These are phyloP conservation scores for Trematocara zebra DNA, from an alignment of 2,113 vertebrate genomes.

Conservation along the genomic window DNA sequence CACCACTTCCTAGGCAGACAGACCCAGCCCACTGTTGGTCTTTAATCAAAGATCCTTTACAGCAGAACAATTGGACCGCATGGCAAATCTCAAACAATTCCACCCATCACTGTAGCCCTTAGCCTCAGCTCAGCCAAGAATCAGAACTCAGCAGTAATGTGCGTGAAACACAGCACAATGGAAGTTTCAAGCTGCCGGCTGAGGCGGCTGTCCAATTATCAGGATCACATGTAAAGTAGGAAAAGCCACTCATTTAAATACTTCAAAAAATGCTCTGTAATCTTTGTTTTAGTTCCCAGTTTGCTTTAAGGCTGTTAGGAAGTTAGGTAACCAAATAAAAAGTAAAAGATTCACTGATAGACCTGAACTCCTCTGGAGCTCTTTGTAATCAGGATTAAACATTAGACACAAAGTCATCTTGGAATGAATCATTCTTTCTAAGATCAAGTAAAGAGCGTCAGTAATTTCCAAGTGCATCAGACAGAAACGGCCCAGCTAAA, in stretches of 20 bases:
- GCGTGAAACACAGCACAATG: slow-evolving; percentile 14
- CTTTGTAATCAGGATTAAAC: background rate
- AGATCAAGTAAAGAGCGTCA: background rate
- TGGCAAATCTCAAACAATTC: slow-evolving; percentile 51
- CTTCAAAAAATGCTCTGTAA: background rate
- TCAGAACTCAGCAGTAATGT: slow-evolving; percentile 36
- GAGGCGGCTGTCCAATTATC: background rate
- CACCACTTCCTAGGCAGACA: slow-evolving; percentile 62
- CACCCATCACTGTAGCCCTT: slow-evolving; percentile 12
- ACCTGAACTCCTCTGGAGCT: fast-evolving
- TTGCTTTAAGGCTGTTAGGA: background rate
- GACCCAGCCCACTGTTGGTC: slow-evolving; percentile 57
- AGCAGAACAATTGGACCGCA: slow-evolving; percentile 69
- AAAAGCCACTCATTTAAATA: background rate
- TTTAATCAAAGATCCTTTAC: slow-evolving; percentile 66
- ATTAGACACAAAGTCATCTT: background rate
- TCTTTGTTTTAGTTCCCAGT: background rate
- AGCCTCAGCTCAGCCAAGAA: slow-evolving; percentile 13
- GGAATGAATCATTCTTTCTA: background rate
- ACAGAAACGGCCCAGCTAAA: background rate
- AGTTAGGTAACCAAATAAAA: background rate
- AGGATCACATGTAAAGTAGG: background rate
- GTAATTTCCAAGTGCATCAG: background rate
- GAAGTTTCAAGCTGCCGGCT: slow-evolving; percentile 3
- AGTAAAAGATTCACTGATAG: background rate